Conservation (phyloP, 2,888 invertebrate species). For the Drosophila barbarae region DNA sequence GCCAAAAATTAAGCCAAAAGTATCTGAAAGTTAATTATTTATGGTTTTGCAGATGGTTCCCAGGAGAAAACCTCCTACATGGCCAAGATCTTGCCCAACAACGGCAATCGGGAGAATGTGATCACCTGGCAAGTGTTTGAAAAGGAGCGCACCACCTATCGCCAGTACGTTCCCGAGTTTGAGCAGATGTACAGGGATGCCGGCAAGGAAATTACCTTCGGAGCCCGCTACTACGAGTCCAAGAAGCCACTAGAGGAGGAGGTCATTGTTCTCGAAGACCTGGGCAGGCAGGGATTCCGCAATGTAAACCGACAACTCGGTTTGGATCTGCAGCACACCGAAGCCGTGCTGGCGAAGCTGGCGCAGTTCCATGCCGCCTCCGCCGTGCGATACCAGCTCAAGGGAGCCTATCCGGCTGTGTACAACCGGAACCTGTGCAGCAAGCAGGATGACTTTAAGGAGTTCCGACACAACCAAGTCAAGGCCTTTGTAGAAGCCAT, state of each 20-base stretch:
- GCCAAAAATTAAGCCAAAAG: neutral
- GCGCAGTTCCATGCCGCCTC: constrained; percentile 81
- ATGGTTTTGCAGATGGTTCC: constrained; percentile 51
- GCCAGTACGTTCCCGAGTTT: constrained; percentile 69
- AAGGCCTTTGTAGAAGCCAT: constrained; percentile 46
- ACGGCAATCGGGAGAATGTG: constrained; percentile 52
- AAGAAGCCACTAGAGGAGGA: constrained; percentile 31
- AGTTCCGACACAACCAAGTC: constrained; percentile 48
- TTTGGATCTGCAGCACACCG: constrained; percentile 79
- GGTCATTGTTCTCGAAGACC: constrained; percentile 74
- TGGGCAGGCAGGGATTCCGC: constrained; percentile 55
- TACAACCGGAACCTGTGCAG: constrained; percentile 63
- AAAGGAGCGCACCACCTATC: constrained; percentile 74
- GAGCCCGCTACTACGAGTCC: constrained; percentile 58
- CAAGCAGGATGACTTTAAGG: constrained; percentile 49
- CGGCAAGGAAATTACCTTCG: constrained; percentile 59
- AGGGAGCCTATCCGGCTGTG: constrained; percentile 63
- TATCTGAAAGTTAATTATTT: neutral
- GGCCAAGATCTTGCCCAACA: constrained; percentile 60
- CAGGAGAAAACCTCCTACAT: constrained; percentile 58
- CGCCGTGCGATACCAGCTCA: constrained; percentile 76
- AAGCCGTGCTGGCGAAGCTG: constrained; percentile 75
- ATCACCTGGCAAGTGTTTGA: constrained; percentile 67
- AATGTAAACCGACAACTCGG: constrained; percentile 65
- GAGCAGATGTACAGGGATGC: constrained; percentile 62